Conservation (phyloP, 1,140 invertebrate species). For the Calephelis nemesis region DNA sequence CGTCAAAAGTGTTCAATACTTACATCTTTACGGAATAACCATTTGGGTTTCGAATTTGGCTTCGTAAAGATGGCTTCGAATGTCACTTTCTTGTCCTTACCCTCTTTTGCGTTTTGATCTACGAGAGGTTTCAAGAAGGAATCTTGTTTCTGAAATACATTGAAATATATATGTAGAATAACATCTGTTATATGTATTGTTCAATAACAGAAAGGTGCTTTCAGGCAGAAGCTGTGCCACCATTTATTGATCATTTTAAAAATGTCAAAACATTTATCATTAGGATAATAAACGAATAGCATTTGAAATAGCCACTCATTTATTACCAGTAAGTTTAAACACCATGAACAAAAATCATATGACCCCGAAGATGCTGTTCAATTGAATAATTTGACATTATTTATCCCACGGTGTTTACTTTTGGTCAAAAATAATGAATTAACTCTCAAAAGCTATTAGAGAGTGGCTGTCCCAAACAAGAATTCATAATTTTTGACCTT, state of each 20-base stretch:
- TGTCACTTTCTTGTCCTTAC: conserved; percentile 96
- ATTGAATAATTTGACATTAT: conserved; percentile 5
- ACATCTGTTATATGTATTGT: conserved; percentile 26
- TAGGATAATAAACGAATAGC: conserved; percentile 43
- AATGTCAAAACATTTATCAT: conserved; percentile 41
- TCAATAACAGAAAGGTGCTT: conserved; percentile 67
- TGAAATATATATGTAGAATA: neutral
- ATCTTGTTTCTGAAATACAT: conserved; percentile 92
- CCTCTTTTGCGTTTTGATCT: conserved; percentile 96
- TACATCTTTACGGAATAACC: conserved; percentile 95
- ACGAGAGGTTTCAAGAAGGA: conserved; percentile 96
- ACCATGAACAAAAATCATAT: conserved; percentile 64
- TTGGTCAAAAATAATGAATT: conserved; percentile 53
- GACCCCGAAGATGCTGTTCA: no score
- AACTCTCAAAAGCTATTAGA: conserved; percentile 14
- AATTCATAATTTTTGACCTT: conserved; percentile 53
- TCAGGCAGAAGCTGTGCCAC: conserved; percentile 55
- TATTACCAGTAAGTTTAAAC: conserved; percentile 52
- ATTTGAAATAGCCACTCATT: conserved; percentile 51
- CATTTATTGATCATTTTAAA: conserved; percentile 3
- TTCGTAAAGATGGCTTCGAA: conserved; percentile 96
- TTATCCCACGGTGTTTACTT: conserved; percentile 31
- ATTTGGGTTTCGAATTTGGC: conserved; percentile 94
- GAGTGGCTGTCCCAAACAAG: conserved; percentile 12
- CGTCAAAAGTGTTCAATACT: conserved; percentile 53